Percentiles rank a stretch among this genome's conserved stretches.
These are phyloP conservation scores for Tipula helvola DNA, from an alignment of 2,888 invertebrate species.

Conservation along the genomic window DNA sequence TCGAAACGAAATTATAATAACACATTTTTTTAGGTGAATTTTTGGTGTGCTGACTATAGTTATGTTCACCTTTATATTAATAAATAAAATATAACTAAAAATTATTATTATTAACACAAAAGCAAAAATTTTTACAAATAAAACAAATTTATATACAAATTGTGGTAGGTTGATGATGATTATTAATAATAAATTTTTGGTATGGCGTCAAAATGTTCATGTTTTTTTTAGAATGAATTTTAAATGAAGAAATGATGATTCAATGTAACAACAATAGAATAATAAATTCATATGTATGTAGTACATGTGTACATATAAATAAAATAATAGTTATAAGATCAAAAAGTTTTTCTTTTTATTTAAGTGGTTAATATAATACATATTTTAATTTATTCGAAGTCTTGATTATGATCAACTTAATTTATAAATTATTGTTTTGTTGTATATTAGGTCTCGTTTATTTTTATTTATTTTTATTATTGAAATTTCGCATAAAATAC, in stretches of 20 bases:
- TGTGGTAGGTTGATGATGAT: conserved; percentile 4
- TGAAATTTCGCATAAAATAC: background rate
- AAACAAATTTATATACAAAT: background rate
- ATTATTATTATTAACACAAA: background rate
- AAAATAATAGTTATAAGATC: background rate
- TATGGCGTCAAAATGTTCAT: conserved; percentile 4
- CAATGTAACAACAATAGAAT: conserved; percentile 4
- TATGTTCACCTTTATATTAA: background rate
- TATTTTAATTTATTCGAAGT: background rate
- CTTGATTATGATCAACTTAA: background rate
- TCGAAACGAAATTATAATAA: background rate
- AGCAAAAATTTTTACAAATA: background rate
- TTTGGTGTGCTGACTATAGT: background rate
- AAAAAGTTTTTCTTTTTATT: background rate
- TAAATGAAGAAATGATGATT: background rate
- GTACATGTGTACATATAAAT: background rate
- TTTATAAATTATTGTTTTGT: background rate
- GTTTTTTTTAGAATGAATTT: background rate
- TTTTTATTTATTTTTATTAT: background rate
- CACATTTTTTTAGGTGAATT: background rate
- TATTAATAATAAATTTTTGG: background rate
- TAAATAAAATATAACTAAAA: background rate
- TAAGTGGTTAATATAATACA: background rate
- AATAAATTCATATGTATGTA: background rate
- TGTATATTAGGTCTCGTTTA: background rate